Conservation (phyloP, 2,888 invertebrate species). For the Fabriciana adippe region DNA sequence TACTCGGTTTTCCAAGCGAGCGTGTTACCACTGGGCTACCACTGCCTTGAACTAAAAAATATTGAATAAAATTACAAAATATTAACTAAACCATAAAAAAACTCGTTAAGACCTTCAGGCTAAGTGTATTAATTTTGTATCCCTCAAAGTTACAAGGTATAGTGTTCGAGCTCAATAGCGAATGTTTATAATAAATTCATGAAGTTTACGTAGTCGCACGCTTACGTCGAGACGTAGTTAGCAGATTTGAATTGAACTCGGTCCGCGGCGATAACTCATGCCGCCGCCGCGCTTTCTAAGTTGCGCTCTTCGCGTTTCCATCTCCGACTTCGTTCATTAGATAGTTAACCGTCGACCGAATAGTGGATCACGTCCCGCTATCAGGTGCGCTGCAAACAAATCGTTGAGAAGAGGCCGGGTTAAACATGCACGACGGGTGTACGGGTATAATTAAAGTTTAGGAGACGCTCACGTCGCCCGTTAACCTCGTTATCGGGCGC, state of each 20-base stretch:
- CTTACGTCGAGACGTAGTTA: constrained; percentile 59
- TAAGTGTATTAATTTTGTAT: constrained; percentile 31
- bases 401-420: constrained; percentile 77
- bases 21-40: no score
- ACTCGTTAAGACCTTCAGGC: constrained; percentile 13
- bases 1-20: no score
- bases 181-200: constrained; percentile 49
- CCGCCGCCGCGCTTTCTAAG: constrained; percentile 48
- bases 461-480: constrained; percentile 83
- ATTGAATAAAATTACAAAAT: no score
- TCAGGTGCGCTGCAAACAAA: constrained; percentile 79
- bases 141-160: constrained; percentile 38
- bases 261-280: constrained; percentile 43
- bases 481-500: constrained; percentile 83
- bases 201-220: constrained; percentile 46
- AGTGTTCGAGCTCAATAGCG: constrained; percentile 44
- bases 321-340: constrained; percentile 66
- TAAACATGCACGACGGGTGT: constrained; percentile 81
- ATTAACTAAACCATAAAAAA: constrained; percentile 6
- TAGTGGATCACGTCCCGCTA: constrained; percentile 67
- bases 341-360: constrained; percentile 64
- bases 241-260: constrained; percentile 55
- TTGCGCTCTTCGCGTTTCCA: constrained; percentile 53
- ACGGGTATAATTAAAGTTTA: constrained; percentile 83
- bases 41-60: no score